phyloP scores from a whole-genome alignment of 2,113 vertebrate genomes.

The Callionymus lyra region DNA sequence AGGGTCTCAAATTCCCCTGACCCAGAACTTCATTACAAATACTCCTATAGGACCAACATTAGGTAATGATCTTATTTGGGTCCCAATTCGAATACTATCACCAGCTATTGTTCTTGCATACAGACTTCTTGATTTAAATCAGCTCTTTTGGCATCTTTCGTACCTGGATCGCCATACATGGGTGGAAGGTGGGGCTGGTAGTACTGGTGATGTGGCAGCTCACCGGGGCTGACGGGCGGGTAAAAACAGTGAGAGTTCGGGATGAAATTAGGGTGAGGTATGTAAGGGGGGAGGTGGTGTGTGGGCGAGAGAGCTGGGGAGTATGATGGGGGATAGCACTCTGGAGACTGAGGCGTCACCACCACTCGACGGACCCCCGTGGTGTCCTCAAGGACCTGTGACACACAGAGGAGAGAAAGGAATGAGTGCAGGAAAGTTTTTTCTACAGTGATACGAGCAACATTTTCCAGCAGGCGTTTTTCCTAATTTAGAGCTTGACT shows the following conservation, averaged over 20 bases:
- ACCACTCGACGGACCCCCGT: conserved; percentile 93
- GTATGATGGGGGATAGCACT: conserved; percentile 92
- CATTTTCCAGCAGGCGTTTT: too few relatives aligned
- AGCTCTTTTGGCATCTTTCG: too few relatives aligned
- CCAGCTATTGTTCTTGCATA: too few relatives aligned
- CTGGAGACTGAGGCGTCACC: conserved; percentile 92
- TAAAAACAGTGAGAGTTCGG: conserved; percentile 94
- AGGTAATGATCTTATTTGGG: too few relatives aligned
- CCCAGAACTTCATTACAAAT: too few relatives aligned
- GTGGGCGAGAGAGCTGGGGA: conserved; percentile 91
- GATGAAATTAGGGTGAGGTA: conserved; percentile 89
- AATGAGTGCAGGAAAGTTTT: not conserved
- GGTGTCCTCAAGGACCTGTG: conserved; percentile 90
- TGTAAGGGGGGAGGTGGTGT: conserved; percentile 87
- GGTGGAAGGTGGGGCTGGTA: conserved; percentile 90
- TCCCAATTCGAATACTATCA: too few relatives aligned
- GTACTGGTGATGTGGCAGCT: conserved; percentile 87
- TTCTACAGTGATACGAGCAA: too few relatives aligned
- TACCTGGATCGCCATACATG: conserved; percentile 89
- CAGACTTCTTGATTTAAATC: too few relatives aligned
- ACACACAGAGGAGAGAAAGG: not conserved
- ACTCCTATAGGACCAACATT: too few relatives aligned
- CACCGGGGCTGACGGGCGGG: conserved; percentile 89
- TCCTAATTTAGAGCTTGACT: too few relatives aligned
- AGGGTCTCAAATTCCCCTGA: too few relatives aligned